Base-by-base conservation (phyloP, 2,888 invertebrate species). In the Iselma pallidipennis region DNA sequence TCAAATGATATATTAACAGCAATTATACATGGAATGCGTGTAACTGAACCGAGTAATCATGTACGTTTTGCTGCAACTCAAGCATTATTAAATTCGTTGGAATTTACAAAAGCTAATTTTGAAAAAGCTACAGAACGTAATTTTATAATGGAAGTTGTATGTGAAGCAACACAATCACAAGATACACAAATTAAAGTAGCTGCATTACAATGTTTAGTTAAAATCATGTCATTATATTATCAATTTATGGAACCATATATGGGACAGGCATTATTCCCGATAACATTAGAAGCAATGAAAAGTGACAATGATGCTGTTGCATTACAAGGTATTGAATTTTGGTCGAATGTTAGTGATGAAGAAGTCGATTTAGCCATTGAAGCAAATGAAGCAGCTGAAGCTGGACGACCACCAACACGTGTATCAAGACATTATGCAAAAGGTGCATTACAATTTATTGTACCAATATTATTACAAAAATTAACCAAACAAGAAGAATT, bases 311-410 rank as follows among this genome's bases (percentile, higher is more conserved):
- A 98, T 83, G 97, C 98, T 72, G 92, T 99, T 56, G 92, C 96
- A 16, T 86, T 98, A 59, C 98, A 98, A 85, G 99, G 99, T 70
- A 98, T 99, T 80, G 99, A 99, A 82, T 99, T 99, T 84, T 99
- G 99, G 99, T 98, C 98, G 4, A 98, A 97, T 75, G 98, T 99
- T 0, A 97, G 98, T 77, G 99, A 99, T 83, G 99, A 98, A 83
- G 99, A 99, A 83, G 95, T 98, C 31, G 98, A 98, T 82, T 84
- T 98, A 68, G 89, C 93, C 1, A 92, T 97, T 79, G 97, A 98
- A 82, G 94, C 94, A 75, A 91, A 92, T 49, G 98, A 98, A 83
- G 98, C 98, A 10, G 87, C 88, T 37, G 98, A 98, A 81, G 89
- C 91, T 74, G 90, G 98, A n/a, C 87, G 94, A 66, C 92, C 96